A percentile compares a stretch with the other conserved stretches of the same genome.
These are phyloP conservation scores for Leptoclinus maculatus DNA, from an alignment of 2,797 vertebrate species.

Conservation along the genomic window DNA sequence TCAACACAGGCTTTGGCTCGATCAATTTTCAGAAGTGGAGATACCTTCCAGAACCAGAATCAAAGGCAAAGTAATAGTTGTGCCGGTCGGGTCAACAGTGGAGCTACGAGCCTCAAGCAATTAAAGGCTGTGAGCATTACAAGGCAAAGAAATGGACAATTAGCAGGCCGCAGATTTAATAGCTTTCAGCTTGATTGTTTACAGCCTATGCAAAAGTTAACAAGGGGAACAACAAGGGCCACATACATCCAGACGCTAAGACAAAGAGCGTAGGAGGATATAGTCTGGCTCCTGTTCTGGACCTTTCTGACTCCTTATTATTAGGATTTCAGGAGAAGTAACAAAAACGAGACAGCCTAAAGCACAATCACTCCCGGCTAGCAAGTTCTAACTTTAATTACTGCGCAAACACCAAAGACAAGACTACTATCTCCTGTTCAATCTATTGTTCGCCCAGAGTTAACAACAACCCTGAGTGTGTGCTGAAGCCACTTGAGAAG, in stretches of 20 bases:
- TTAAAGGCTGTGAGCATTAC: constrained; percentile 14
- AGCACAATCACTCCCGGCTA: neutral
- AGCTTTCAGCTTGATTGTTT: constrained; percentile 36
- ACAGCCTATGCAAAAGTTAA: constrained; percentile 35
- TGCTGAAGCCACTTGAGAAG: neutral
- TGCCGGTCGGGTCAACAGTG: neutral
- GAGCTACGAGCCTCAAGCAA: neutral
- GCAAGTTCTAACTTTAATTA: constrained; percentile 60
- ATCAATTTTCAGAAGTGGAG: neutral
- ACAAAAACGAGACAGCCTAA: constrained; percentile 25
- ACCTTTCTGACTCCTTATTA: too few relatives aligned
- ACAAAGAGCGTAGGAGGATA: constrained; percentile 58
- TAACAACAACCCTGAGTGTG: constrained; percentile 19
- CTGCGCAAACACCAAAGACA: constrained; percentile 54
- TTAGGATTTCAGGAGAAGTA: too few relatives aligned
- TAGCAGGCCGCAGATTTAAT: constrained; percentile 14
- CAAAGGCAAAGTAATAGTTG: neutral
- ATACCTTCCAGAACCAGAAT: neutral
- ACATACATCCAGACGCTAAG: constrained; percentile 47
- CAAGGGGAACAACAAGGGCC: constrained; percentile 43
- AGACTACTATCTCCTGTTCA: constrained; percentile 49
- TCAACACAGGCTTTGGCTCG: neutral
- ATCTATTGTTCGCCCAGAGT: constrained; percentile 19
- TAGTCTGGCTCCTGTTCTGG: constrained; percentile 33
- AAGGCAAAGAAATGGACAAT: constrained; percentile 20